Base-by-base conservation (phyloP, 2,888 invertebrate species). In the Eilema sororculum region DNA sequence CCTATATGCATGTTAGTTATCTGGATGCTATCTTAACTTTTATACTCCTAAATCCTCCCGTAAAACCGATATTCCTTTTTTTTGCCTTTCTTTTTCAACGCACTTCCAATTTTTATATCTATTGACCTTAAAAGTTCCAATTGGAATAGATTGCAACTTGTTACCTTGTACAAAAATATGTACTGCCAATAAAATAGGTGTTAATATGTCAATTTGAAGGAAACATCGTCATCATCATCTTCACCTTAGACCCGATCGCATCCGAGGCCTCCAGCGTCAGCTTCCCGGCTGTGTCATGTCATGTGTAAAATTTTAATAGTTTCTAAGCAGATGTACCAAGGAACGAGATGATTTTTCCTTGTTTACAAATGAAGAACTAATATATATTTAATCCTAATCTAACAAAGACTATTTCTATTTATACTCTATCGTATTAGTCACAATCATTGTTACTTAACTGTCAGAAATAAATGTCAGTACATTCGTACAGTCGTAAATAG, bases 401-500 rank as follows among this genome's bases (percentile, higher is more conserved):
- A 58, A 58, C 58, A 62, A 57, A 66, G 24, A 56, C 59, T 37
- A 57, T 62, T 52, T 60, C 60, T 73, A 72, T 75, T 77, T 75
- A 56, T 76, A 69, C 60, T 8, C 62, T 71, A 69, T 68, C 28
- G 58, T n/a, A 63, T 72, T 70, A 56, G 59, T 61, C 57, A 69
- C 46, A 22, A 64, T 60, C 33, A 37, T 73, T 75, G 69, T 75
- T 80, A 71, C 56, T 78, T 56, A 69, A 77, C 60, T 71, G 37
- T 41, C 64, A 67, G 58, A 68, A 71, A 71, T 65, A 69, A 74
- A 68, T 65, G 67, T 65, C 59, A 56, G 57, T 70, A 74, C 69
- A 62, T 71, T 73, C 64, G 69, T 74, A 56, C 65, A 65, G 65
- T 78, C 46, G 64, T 75, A 71, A 79, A 80, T 65, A 74, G 61